A percentile compares a stretch with the other conserved stretches of the same genome.
Conservation (phyloP, 2,888 invertebrate genomes). For the Creontiades dilutus region DNA sequence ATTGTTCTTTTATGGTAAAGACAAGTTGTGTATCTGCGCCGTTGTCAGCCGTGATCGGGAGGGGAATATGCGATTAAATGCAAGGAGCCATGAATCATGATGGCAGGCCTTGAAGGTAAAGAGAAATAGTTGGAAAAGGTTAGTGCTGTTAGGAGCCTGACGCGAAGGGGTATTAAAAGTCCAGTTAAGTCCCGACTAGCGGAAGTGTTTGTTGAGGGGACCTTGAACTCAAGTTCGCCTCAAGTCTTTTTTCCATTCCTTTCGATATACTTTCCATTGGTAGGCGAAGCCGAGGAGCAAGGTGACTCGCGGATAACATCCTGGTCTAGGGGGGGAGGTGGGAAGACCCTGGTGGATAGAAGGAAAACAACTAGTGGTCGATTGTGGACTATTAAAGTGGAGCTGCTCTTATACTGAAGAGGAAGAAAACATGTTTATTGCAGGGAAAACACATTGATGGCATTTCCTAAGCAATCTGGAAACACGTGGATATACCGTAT, state of each 20-base stretch:
- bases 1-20: slow-evolving; percentile 41
- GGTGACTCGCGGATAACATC: slow-evolving; percentile 24
- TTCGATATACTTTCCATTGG: slow-evolving; percentile 34
- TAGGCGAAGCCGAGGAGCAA: slow-evolving; percentile 8
- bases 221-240: slow-evolving; percentile 61
- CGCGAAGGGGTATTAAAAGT: slow-evolving; percentile 56
- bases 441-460: too few species aligned
- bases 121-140: slow-evolving; percentile 60
- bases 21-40: slow-evolving; percentile 48
- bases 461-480: too few species aligned
- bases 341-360: background rate
- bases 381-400: background rate
- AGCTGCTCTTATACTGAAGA: too few species aligned
- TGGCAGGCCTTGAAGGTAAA: slow-evolving; percentile 15
- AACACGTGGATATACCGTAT: too few species aligned
- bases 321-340: background rate
- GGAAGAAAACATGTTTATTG: too few species aligned
- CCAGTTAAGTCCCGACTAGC: slow-evolving; percentile 63
- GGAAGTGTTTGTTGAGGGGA: slow-evolving; percentile 50
- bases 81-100: slow-evolving; percentile 43
- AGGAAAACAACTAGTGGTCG: background rate
- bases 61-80: slow-evolving; percentile 19
- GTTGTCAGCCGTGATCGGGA: slow-evolving; percentile 1
- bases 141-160: slow-evolving; percentile 47
- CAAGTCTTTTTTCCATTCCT: background rate